These are phyloP conservation scores for Platycnemis pennipes DNA, from an alignment of 2,888 invertebrate genomes.

Conservation along the genomic window DNA sequence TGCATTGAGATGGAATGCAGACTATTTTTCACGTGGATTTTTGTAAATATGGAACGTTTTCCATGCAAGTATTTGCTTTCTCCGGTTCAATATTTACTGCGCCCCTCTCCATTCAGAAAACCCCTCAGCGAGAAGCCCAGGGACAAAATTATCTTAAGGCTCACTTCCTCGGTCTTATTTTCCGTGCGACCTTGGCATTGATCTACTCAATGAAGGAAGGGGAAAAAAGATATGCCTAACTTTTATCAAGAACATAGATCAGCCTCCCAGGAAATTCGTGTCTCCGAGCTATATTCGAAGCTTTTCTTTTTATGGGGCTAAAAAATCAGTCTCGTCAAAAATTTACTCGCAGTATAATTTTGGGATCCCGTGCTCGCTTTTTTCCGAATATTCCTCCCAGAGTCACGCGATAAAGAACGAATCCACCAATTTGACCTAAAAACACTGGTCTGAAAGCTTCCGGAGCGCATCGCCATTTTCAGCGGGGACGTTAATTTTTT, in stretches of 20 bases:
- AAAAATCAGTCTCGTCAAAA: too few species aligned
- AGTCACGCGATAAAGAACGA: background rate
- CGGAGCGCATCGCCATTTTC: too few species aligned
- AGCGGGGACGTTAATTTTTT: too few species aligned
- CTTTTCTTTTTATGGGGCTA: background rate
- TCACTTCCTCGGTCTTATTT: background rate
- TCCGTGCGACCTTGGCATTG: background rate
- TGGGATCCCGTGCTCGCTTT: background rate
- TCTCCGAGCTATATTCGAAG: background rate
- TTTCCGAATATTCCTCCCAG: background rate
- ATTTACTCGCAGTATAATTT: too few species aligned
- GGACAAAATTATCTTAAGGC: too few species aligned
- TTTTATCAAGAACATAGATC: background rate
- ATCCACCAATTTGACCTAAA: background rate
- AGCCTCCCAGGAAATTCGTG: background rate
- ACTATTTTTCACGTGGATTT: too few species aligned
- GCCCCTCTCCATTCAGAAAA: too few species aligned
- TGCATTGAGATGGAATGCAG: too few species aligned
- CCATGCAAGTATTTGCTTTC: too few species aligned
- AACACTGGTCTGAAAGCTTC: background rate
- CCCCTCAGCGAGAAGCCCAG: too few species aligned
- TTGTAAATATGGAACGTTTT: too few species aligned
- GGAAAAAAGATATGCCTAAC: background rate
- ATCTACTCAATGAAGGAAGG: background rate
- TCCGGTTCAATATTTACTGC: too few species aligned